phyloP scores from a whole-genome alignment of 2,888 invertebrate species.

The Corbicula japonica region DNA sequence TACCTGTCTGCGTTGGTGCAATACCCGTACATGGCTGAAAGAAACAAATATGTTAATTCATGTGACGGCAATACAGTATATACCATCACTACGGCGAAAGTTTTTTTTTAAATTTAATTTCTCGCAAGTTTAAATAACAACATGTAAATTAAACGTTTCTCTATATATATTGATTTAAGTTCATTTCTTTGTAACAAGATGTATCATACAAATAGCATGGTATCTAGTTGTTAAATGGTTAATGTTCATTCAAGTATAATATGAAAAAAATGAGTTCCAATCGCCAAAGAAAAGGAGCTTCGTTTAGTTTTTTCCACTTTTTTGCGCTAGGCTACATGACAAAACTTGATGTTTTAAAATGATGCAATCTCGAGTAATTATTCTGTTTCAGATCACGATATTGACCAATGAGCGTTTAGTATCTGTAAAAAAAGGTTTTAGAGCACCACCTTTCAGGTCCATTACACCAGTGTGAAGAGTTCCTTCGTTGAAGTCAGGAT shows the following conservation, averaged over 20 bases:
- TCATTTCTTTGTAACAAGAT: too few relatives aligned
- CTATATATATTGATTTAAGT: neutral
- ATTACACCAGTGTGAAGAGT: constrained; percentile 88
- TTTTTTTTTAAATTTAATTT: neutral
- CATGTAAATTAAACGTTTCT: neutral
- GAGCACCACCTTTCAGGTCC: constrained; percentile 70
- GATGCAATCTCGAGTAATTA: neutral
- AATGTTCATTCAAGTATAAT: too few relatives aligned
- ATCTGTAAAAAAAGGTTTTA: neutral
- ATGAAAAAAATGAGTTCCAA: too few relatives aligned
- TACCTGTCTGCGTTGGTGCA: constrained; percentile 85
- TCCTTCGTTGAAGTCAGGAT: constrained; percentile 75
- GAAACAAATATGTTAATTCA: neutral
- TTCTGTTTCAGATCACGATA: neutral
- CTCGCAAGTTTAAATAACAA: neutral
- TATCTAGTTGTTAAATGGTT: too few relatives aligned
- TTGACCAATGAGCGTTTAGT: neutral
- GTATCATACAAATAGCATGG: too few relatives aligned
- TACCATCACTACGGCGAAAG: too few relatives aligned
- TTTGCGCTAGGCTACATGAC: neutral
- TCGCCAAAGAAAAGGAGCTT: neutral
- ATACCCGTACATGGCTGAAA: constrained; percentile 67
- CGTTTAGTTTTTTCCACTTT: neutral
- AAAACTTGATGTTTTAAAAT: neutral
- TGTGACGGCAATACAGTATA: too few relatives aligned